Percentiles rank a stretch among this genome's conserved stretches.
Evolutionary conservation across 2,113 vertebrate genomes (phyloP).

Genomic region (Clinocottus analis): DNA sequence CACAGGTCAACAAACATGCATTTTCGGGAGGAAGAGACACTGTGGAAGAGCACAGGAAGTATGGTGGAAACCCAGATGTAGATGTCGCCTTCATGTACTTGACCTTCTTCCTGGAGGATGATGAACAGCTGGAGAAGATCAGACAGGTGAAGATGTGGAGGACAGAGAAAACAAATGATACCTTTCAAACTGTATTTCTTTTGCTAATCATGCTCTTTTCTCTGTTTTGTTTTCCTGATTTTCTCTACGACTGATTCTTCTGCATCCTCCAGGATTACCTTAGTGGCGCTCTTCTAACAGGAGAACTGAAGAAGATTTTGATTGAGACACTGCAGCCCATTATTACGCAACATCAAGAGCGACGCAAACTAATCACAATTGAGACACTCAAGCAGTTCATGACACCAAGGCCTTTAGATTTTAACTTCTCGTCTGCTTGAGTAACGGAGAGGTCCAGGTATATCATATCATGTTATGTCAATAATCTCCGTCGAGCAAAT

Average conservation of each 20-base stretch:
- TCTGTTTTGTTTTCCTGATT: background rate
- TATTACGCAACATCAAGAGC: constrained; percentile 91
- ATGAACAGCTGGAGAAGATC: constrained; percentile 93
- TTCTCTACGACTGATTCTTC: background rate
- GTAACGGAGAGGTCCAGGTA: background rate
- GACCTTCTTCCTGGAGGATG: constrained; percentile 97
- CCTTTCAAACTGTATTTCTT: background rate
- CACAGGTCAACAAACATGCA: constrained; percentile 95
- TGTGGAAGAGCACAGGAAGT: constrained; percentile 91
- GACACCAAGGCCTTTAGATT: constrained; percentile 91
- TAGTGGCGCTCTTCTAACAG: constrained; percentile 92
- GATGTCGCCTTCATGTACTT: constrained; percentile 98
- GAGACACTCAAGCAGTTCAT: constrained; percentile 91
- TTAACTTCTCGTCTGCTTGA: constrained; percentile 81
- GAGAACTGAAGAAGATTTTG: constrained; percentile 94
- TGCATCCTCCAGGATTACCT: constrained; percentile 88
- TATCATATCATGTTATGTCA: constrained; percentile 2
- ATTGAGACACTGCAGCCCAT: constrained; percentile 94
- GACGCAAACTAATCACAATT: constrained; percentile 90
- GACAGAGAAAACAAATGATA: background rate
- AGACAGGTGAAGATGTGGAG: constrained; percentile 83
- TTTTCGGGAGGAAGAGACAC: constrained; percentile 98
- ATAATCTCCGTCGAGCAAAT: constrained; percentile 17
- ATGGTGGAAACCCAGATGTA: constrained; percentile 93
- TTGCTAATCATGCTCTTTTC: background rate